Evolutionary conservation across 2,113 vertebrate species (phyloP).

Genomic region (Callaeas wilsoni): DNA sequence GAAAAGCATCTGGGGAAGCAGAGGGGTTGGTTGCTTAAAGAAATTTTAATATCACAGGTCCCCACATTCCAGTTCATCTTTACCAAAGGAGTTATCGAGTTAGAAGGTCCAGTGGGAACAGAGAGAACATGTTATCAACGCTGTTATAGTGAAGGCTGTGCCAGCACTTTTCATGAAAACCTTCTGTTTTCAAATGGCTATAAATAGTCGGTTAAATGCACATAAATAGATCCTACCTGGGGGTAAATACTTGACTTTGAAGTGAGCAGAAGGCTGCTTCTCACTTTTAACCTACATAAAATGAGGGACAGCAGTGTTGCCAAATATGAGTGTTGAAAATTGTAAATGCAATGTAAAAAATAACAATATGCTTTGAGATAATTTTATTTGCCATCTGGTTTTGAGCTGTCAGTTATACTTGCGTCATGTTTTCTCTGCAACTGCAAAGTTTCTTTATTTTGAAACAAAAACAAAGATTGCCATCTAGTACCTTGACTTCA

Average conservation of each 20-base stretch:
- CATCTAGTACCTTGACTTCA: conserved; percentile 5
- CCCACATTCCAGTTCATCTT: neutral
- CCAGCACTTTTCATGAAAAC: conserved; percentile 6
- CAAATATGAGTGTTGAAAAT: neutral
- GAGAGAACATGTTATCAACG: neutral
- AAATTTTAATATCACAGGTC: neutral
- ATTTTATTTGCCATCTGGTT: conserved; percentile 64
- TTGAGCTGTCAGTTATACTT: conserved; percentile 35
- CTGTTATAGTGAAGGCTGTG: neutral
- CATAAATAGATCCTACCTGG: conserved; percentile 39
- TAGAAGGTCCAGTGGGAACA: conserved; percentile 6
- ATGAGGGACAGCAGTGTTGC: conserved; percentile 14
- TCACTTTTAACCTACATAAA: conserved; percentile 52
- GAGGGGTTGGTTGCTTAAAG: neutral
- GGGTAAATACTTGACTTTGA: conserved; percentile 44
- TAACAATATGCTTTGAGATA: conserved; percentile 55
- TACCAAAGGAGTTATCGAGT: conserved; percentile 16
- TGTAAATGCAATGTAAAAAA: conserved; percentile 48
- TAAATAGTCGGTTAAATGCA: conserved; percentile 37
- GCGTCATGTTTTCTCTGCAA: conserved; percentile 24
- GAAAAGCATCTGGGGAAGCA: conserved; percentile 11
- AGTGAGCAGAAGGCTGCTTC: conserved; percentile 41
- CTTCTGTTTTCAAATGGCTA: neutral
- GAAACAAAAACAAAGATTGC: conserved; percentile 31
- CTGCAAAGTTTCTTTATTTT: conserved; percentile 26